These are phyloP conservation scores for Scolopax mira DNA, from an alignment of 2,113 vertebrate species.

Conservation along the genomic window DNA sequence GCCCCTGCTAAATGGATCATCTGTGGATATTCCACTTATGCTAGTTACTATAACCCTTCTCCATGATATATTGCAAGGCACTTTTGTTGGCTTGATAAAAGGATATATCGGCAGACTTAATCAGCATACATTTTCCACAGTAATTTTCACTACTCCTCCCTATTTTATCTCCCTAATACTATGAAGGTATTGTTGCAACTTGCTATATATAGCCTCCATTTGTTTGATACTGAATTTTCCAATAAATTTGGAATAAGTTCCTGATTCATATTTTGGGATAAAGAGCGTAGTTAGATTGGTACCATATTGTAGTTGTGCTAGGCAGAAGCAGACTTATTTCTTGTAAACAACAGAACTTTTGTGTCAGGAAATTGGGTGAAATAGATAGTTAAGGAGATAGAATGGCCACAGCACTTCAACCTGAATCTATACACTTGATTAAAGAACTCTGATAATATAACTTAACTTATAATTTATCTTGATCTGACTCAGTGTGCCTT, in stretches of 20 bases:
- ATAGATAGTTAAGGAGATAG: not conserved
- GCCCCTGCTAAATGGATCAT: not conserved
- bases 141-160: not conserved
- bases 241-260: not conserved
- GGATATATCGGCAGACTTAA: not conserved
- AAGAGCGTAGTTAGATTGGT: not conserved
- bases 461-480: too few species aligned
- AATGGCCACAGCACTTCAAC: not conserved
- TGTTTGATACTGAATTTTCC: not conserved
- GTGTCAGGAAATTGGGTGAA: not conserved
- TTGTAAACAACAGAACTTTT: not conserved
- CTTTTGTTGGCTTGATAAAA: not conserved
- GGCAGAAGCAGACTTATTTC: not conserved
- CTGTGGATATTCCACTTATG: not conserved
- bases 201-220: not conserved
- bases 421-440: fast-evolving
- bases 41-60: not conserved
- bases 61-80: not conserved
- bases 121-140: not conserved
- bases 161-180: not conserved
- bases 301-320: not conserved
- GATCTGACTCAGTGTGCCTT: not conserved
- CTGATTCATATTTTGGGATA: not conserved
- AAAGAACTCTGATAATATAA: too few species aligned
- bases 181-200: not conserved